Evolutionary conservation across 2,888 invertebrate species (phyloP).

Genomic region (Folsomia manolachei): DNA sequence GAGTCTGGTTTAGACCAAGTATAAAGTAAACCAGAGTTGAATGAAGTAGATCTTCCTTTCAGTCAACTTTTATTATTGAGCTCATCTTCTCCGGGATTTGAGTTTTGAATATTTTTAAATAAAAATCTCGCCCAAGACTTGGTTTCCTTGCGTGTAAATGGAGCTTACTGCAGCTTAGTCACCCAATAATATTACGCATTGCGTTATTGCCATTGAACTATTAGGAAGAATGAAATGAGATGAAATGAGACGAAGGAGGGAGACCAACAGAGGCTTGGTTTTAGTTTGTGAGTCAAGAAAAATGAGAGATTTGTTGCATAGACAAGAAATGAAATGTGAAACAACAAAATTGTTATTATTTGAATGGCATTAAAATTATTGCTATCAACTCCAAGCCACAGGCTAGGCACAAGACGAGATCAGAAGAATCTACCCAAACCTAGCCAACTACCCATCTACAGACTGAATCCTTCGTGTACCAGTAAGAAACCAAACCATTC

Average conservation of each 20-base stretch:
- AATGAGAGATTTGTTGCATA: neutral
- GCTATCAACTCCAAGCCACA: slow-evolving; percentile 2
- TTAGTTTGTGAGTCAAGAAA: neutral
- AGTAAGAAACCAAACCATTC: no score
- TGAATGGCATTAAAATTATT: slow-evolving; percentile 9
- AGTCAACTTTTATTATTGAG: neutral
- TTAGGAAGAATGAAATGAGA: no score
- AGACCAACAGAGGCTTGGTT: no score
- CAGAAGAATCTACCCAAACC: no score
- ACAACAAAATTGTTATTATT: slow-evolving; percentile 6
- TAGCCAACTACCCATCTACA: no score
- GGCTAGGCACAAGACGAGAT: slow-evolving; percentile 4
- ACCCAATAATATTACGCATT: neutral
- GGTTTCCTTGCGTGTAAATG: neutral
- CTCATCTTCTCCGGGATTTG: neutral
- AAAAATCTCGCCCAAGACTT: neutral
- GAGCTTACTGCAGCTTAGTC: neutral
- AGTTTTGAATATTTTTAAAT: slow-evolving; percentile 6
- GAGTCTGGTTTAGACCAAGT: no score
- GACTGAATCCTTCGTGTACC: no score
- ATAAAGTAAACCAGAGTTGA: no score
- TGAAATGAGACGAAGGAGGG: neutral
- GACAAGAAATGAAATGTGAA: neutral
- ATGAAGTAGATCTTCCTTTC: neutral
- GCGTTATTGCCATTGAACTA: no score